Conservation (phyloP, 2,888 invertebrate species). For the Thymelicus lineola region DNA sequence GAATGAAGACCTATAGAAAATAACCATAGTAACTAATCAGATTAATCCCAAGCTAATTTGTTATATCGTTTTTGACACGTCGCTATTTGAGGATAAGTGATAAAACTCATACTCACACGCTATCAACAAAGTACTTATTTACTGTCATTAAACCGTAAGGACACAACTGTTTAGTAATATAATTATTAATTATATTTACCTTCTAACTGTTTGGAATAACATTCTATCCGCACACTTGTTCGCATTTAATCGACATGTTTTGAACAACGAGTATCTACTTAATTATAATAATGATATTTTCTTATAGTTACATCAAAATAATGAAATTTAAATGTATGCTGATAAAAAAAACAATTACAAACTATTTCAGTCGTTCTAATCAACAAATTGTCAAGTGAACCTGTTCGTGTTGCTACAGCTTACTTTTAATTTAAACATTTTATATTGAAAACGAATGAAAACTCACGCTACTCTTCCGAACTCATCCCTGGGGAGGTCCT, state of each 20-base stretch:
- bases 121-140: neutral
- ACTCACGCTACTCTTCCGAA: slow-evolving; percentile 91
- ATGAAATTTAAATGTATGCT: too few species aligned
- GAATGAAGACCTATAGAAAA: too few species aligned
- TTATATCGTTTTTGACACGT: neutral
- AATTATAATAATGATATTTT: too few species aligned
- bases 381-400: too few species aligned
- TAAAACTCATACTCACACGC: neutral
- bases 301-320: too few species aligned
- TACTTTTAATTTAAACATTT: neutral
- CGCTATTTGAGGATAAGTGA: neutral
- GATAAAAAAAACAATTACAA: too few species aligned
- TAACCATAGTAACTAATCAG: neutral
- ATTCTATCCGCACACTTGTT: slow-evolving; percentile 1
- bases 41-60: neutral
- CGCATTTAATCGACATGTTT: slow-evolving; percentile 1
- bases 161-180: neutral
- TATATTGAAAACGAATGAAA: slow-evolving; percentile 33
- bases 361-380: too few species aligned
- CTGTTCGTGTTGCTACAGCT: too few species aligned
- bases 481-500: slow-evolving; percentile 90
- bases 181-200: too few species aligned
- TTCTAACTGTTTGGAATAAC: too few species aligned
- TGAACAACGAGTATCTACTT: too few species aligned
- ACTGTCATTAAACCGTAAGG: neutral